These are phyloP conservation scores for Tupaia chinensis DNA, from an alignment of 2,113 vertebrate species.

Conservation along the genomic window DNA sequence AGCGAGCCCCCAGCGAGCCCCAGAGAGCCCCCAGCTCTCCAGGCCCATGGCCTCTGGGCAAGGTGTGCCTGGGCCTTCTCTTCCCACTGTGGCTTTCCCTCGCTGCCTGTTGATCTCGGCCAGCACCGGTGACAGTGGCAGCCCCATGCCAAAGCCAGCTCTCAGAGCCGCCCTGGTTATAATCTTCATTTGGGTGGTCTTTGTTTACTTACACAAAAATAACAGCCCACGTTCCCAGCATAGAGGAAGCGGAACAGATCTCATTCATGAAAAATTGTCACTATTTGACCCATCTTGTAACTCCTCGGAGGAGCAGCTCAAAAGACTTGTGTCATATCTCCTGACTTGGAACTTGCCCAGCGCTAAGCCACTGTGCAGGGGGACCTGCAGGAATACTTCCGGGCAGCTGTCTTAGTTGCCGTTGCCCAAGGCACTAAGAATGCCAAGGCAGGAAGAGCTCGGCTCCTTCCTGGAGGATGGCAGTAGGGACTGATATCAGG, in stretches of 20 bases:
- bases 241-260: neutral
- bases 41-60: neutral
- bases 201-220: neutral
- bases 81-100: neutral
- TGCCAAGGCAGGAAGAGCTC: too few species aligned
- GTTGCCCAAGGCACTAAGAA: too few species aligned
- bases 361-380: neutral
- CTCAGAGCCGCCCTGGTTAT: neutral
- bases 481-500: too few species aligned
- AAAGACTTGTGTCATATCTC: neutral
- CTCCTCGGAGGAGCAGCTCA: neutral
- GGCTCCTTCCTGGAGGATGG: too few species aligned
- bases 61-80: neutral
- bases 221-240: neutral
- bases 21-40: neutral
- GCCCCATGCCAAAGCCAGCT: neutral
- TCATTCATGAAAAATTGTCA: neutral
- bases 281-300: neutral
- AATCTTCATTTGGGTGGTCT: neutral
- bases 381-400: too few species aligned
- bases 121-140: too few species aligned
- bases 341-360: neutral
- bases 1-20: too few species aligned
- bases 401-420: too few species aligned
- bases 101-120: neutral